Base-by-base conservation (phyloP, 2,888 invertebrate species). In the Vesta saturnalis region DNA sequence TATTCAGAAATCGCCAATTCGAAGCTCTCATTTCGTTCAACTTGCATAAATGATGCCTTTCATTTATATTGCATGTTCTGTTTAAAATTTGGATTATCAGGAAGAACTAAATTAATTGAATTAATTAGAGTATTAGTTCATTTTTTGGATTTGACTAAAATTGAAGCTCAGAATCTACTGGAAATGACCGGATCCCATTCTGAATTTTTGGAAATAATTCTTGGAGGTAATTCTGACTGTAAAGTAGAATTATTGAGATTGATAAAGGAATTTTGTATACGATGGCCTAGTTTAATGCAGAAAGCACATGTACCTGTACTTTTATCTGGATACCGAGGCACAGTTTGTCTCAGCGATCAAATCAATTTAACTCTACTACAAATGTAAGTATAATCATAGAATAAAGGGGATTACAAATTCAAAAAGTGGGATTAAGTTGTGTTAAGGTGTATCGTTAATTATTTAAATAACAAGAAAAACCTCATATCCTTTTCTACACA, bases 181-280 rank as follows among this genome's bases (percentile, higher is more conserved):
- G 92, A 93, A 71, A 92, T 94, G 92, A 87, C 90, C 8, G 87
- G 89, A 2, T 89, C 91, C 0, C 94, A 94, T 84, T 94, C 94
- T 0, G 91, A 92, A 77, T 94, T 94, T 80, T 83, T 91, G 56
- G 90, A 91, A 72, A 87, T 91, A 4, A 87, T 93, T 82, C 80
- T 94, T 15, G 87, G 87, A 68, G 82, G 85, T 60, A 74, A 67
- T 39, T 82, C 83, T 67, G 83, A 83, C 6, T 85, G 89, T 67
- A 87, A 89, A 86, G 88, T 87, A 6, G 86, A 89, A 76, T 81
- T 94, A 39, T 80, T 93, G 39, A 87, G 90, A 76, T 85, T 94
- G 62, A 80, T 95, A 22, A 86, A 87, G 72, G 84, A 85, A 6
- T 81, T 95, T 69, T 88, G 91, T 23, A 82, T 85, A 23, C 89